Evolutionary conservation across 1,140 invertebrate species (phyloP).

Genomic region (Probaryconus sp.): DNA sequence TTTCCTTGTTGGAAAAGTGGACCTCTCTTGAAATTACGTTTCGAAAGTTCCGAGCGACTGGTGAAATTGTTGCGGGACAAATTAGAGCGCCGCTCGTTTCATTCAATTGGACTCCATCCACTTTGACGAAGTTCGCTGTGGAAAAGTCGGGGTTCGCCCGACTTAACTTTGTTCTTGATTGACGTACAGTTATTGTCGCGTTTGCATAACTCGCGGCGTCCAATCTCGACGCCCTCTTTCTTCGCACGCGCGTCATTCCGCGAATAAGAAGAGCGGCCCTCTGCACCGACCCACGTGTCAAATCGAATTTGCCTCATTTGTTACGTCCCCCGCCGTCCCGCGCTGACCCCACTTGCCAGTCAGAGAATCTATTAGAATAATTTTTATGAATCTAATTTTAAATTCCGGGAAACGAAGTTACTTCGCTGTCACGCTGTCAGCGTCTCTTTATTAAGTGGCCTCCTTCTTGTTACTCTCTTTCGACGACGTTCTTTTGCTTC

Average conservation of each 20-base stretch:
- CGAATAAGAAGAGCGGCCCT: conserved; percentile 58
- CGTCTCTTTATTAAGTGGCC: conserved; percentile 70
- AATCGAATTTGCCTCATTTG: conserved; percentile 78
- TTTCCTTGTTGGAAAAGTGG: conserved; percentile 18
- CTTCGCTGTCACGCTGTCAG: conserved; percentile 72
- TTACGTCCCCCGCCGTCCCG: conserved; percentile 49
- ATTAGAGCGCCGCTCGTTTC: conserved; percentile 54
- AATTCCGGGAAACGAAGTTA: conserved; percentile 75
- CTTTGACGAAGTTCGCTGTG: conserved; percentile 56
- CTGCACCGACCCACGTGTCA: conserved; percentile 72
- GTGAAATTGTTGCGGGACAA: conserved; percentile 55
- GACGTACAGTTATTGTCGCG: conserved; percentile 76
- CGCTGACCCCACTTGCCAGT: conserved; percentile 60
- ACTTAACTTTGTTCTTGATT: conserved; percentile 75
- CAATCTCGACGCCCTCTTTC: conserved; percentile 53
- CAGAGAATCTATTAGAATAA: conserved; percentile 78
- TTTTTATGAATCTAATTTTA: conserved; percentile 79
- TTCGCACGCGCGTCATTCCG: conserved; percentile 44
- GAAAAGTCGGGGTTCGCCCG: conserved; percentile 58
- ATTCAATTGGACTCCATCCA: conserved; percentile 54
- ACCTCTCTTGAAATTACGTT: conserved; percentile 38
- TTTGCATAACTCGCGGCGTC: conserved; percentile 73
- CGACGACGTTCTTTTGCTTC: background rate
- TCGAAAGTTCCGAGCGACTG: conserved; percentile 38
- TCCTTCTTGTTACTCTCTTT: conserved; percentile 25